Percentiles rank a stretch among this genome's conserved stretches.
Evolutionary conservation across 2,888 invertebrate genomes (phyloP).

Genomic region (Spilosoma lubricipeda): DNA sequence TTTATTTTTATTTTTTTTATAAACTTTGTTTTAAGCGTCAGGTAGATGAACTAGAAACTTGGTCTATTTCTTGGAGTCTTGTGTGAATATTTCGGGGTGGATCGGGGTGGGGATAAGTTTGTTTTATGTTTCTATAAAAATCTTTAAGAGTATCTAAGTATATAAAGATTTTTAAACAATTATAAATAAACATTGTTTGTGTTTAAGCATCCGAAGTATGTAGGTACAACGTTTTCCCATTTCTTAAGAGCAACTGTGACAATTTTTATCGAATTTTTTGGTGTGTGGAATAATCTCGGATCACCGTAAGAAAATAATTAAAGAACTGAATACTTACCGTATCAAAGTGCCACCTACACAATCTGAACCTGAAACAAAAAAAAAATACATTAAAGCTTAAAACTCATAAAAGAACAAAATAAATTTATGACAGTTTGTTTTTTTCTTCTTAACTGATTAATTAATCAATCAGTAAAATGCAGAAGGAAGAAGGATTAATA

Average conservation of each 20-base stretch:
- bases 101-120: too few species aligned
- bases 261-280: background rate
- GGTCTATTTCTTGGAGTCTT: too few species aligned
- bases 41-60: too few species aligned
- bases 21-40: background rate
- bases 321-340: background rate
- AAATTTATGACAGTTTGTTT: background rate
- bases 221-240: background rate
- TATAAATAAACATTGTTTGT: too few species aligned
- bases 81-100: too few species aligned
- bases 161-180: too few species aligned
- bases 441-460: background rate
- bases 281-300: background rate
- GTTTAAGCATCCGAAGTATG: too few species aligned
- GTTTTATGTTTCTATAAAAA: too few species aligned
- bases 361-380: slow-evolving; percentile 36
- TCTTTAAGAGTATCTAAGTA: too few species aligned
- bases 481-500: background rate
- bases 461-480: background rate
- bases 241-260: background rate
- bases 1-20: background rate
- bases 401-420: background rate
- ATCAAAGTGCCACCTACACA: background rate
- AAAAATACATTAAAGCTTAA: background rate
- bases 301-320: background rate